Conservation (phyloP, 2,888 invertebrate genomes). For the Lasioglossum oenotherae region DNA sequence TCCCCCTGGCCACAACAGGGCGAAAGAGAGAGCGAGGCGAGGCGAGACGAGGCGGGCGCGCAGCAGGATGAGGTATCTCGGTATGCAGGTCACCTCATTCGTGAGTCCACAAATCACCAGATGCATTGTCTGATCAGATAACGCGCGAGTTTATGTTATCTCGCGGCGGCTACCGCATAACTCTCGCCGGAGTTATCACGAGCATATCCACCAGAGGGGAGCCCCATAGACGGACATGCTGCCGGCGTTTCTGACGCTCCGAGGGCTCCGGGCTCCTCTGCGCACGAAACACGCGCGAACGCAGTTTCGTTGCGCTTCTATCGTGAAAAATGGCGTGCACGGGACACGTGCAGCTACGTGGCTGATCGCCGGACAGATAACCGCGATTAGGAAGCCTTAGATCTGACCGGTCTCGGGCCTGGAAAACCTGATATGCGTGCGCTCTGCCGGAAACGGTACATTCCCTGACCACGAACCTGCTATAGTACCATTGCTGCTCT, state of each 20-base stretch:
- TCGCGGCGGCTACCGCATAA: constrained; percentile 73
- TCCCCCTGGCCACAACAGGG: not conserved
- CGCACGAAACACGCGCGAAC: constrained; percentile 42
- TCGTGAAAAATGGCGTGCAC: constrained; percentile 56
- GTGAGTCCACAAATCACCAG: constrained; percentile 69
- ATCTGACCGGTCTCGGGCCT: constrained; percentile 16
- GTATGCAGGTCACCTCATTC: constrained; percentile 74
- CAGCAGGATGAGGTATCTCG: constrained; percentile 61
- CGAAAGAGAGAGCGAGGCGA: not conserved
- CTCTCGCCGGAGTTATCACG: constrained; percentile 69
- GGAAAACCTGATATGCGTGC: constrained; percentile 3
- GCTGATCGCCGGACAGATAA: constrained; percentile 32
- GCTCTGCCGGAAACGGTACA: constrained; percentile 10
- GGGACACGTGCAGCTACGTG: constrained; percentile 54
- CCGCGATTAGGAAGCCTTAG: constrained; percentile 43
- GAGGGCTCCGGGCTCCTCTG: constrained; percentile 8
- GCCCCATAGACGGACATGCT: constrained; percentile 52
- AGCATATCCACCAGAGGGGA: constrained; percentile 40
- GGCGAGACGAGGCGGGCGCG: not conserved
- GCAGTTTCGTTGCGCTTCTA: constrained; percentile 54
- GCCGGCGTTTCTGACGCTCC: constrained; percentile 55
- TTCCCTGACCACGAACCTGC: not conserved
- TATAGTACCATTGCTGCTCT: not conserved
- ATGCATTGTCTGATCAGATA: constrained; percentile 74
- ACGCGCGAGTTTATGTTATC: constrained; percentile 75